A percentile compares a stretch with the other conserved stretches of the same genome.
Evolutionary conservation across 1,140 invertebrate species (phyloP).

Genomic region (Lamellibrachia luymesi): DNA sequence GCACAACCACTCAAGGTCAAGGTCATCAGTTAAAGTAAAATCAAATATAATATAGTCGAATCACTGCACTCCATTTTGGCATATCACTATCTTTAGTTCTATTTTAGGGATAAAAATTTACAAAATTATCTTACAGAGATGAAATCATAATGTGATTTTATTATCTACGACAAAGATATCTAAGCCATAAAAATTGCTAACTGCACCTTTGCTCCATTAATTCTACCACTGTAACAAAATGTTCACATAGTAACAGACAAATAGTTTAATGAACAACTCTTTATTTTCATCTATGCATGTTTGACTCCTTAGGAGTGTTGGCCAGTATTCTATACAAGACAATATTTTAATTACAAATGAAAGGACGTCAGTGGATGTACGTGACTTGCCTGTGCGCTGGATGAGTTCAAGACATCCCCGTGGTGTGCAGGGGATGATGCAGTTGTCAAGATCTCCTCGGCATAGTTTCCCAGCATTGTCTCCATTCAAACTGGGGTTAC

Average conservation of each 20-base stretch:
- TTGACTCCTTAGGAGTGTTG: not conserved
- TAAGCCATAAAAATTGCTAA: no score
- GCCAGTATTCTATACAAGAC: not conserved
- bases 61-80: not conserved
- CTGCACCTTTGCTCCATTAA: not conserved
- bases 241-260: not conserved
- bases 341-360: not conserved
- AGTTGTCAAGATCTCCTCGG: slow-evolving; percentile 72
- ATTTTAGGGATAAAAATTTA: not conserved
- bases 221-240: not conserved
- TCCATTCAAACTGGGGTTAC: slow-evolving; percentile 71
- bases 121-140: not conserved
- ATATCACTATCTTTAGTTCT: not conserved
- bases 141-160: not conserved
- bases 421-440: slow-evolving; percentile 91
- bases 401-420: slow-evolving; percentile 91
- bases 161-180: not conserved
- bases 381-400: slow-evolving; percentile 63
- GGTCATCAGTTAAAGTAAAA: not conserved
- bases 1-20: not conserved
- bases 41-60: not conserved
- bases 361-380: not conserved
- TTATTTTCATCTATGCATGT: not conserved
- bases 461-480: slow-evolving; percentile 83
- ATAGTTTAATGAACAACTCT: not conserved